Evolutionary conservation across 1,140 invertebrate genomes (phyloP).

Genomic region (Pseudomyrmex pallidus): DNA sequence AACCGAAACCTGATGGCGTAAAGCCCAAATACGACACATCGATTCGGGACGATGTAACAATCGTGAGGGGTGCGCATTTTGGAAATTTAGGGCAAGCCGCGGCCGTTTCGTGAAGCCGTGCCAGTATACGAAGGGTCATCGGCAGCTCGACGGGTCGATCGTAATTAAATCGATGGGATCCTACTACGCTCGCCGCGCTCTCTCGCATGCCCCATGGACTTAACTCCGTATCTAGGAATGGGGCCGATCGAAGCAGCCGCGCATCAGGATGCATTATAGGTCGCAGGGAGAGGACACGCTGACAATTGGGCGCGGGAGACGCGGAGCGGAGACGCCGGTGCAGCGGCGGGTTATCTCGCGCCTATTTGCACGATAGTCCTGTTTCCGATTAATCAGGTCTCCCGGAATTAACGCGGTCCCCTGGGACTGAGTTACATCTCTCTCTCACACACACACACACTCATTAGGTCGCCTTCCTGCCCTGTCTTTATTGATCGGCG

Average conservation of each 20-base stretch:
- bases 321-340: conserved; percentile 47
- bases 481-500: neutral
- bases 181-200: conserved; percentile 54
- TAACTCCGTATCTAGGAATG: conserved; percentile 78
- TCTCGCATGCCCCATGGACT: conserved; percentile 66
- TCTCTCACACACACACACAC: conserved; percentile 53
- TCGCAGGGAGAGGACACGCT: conserved; percentile 72
- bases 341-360: conserved; percentile 80
- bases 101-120: conserved; percentile 27
- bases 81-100: conserved; percentile 70
- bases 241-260: conserved; percentile 79
- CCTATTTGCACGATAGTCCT: conserved; percentile 83
- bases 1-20: neutral
- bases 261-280: conserved; percentile 80
- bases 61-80: conserved; percentile 64
- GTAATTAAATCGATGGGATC: conserved; percentile 80
- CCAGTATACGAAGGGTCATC: conserved; percentile 44
- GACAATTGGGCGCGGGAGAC: conserved; percentile 71
- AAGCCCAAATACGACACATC: neutral
- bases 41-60: neutral
- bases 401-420: conserved; percentile 80
- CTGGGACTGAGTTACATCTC: conserved; percentile 68
- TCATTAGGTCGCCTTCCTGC: conserved; percentile 44
- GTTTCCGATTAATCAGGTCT: conserved; percentile 83
- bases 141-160: conserved; percentile 69